Percentiles rank a stretch among this genome's conserved stretches.
Evolutionary conservation across 1,140 invertebrate species (phyloP).

Genomic region (Trichoplusia ni): DNA sequence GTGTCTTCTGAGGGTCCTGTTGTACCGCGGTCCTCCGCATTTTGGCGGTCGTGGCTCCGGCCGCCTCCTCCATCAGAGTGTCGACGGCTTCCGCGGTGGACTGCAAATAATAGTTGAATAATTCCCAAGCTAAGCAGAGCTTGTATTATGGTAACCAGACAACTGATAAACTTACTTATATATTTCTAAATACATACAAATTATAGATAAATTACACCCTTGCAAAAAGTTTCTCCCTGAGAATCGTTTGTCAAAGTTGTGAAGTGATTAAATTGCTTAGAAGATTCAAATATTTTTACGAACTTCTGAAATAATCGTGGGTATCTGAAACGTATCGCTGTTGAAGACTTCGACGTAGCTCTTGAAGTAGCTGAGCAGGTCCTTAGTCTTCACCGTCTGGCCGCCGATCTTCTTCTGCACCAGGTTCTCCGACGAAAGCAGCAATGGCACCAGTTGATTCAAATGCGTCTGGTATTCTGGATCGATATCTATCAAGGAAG

Average conservation of each 20-base stretch:
- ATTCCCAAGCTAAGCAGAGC: no score
- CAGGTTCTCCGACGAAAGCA: slow-evolving; percentile 93
- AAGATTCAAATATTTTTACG: no score
- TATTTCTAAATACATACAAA: no score
- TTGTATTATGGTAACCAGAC: no score
- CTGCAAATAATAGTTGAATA: slow-evolving; percentile 67
- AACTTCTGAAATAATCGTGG: slow-evolving; percentile 98
- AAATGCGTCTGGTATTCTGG: slow-evolving; percentile 94
- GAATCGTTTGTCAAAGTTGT: no score
- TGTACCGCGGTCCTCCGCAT: slow-evolving; percentile 90
- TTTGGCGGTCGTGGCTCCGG: slow-evolving; percentile 94
- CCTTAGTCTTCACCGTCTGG: slow-evolving; percentile 93
- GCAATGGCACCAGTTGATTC: slow-evolving; percentile 90
- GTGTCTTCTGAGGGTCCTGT: slow-evolving; percentile 88
- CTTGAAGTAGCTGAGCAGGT: slow-evolving; percentile 98
- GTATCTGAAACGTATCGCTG: slow-evolving; percentile 97
- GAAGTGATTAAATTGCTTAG: no score
- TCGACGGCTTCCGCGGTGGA: slow-evolving; percentile 99
- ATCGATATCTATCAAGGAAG: slow-evolving; percentile 94
- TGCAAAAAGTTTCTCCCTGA: no score
- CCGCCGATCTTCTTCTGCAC: slow-evolving; percentile 98
- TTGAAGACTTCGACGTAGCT: slow-evolving; percentile 98
- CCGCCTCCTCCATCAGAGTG: slow-evolving; percentile 94
- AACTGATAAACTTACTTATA: no score
- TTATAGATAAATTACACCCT: no score